phyloP scores from a whole-genome alignment of 1,140 invertebrate genomes.

The Ditylenchus dipsaci region DNA sequence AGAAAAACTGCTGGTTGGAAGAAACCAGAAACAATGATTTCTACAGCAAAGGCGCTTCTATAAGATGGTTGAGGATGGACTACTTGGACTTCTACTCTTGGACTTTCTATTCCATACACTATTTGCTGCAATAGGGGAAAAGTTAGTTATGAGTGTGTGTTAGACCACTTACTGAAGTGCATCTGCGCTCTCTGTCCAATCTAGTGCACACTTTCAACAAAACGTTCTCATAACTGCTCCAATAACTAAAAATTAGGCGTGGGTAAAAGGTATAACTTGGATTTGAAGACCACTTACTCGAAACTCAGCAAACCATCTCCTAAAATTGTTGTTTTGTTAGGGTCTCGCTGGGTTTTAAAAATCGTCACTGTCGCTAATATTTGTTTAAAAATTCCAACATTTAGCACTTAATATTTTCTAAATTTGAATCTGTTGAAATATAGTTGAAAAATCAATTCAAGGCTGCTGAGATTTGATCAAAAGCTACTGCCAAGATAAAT shows the following conservation, averaged over 20 bases:
- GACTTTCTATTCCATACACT: constrained; percentile 18
- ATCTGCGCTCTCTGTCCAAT: constrained; percentile 16
- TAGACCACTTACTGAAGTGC: constrained; percentile 18
- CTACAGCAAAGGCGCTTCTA: constrained; percentile 18
- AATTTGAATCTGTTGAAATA: too few relatives aligned
- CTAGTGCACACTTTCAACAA: constrained; percentile 34
- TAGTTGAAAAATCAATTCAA: too few relatives aligned
- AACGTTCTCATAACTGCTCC: constrained; percentile 20
- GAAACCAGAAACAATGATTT: constrained; percentile 31
- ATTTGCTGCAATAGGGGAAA: constrained; percentile 31
- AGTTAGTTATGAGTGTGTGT: not conserved
- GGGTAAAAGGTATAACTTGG: not conserved
- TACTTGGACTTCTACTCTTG: constrained; percentile 23
- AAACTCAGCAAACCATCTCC: constrained; percentile 32
- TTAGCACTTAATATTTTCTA: too few relatives aligned
- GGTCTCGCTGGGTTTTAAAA: too few relatives aligned
- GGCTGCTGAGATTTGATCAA: too few relatives aligned
- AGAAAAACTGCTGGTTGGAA: constrained; percentile 21
- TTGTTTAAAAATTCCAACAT: too few relatives aligned
- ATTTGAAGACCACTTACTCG: constrained; percentile 19
- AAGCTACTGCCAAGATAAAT: too few relatives aligned
- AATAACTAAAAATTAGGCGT: constrained; percentile 25
- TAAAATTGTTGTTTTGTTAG: too few relatives aligned
- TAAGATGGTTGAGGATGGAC: constrained; percentile 22
- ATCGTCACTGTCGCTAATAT: too few relatives aligned